A percentile compares a stretch with the other conserved stretches of the same genome.
Conservation (phyloP, 1,140 invertebrate genomes). For the Plutomurus gul region DNA sequence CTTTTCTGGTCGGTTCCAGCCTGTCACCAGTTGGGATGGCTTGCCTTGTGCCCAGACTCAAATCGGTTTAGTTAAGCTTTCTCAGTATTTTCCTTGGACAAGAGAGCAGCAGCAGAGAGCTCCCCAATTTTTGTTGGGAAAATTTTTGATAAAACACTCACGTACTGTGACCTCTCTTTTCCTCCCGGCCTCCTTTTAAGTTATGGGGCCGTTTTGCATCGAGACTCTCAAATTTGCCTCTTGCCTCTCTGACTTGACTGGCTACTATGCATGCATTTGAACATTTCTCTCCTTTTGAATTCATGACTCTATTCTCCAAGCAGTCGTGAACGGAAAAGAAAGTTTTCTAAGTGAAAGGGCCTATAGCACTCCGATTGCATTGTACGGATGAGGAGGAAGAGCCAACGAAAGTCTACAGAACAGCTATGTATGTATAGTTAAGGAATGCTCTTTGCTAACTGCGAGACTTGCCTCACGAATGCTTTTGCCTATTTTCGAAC, state of each 20-base stretch:
- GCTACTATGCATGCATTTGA: constrained; percentile 41
- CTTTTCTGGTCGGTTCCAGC: constrained; percentile 30
- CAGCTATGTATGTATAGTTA: too few species aligned
- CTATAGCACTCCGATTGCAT: background rate
- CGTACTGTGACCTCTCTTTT: constrained; percentile 49
- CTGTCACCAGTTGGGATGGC: constrained; percentile 35
- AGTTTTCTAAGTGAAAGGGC: constrained; percentile 36
- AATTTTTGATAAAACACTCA: constrained; percentile 42
- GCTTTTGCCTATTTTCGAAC: too few species aligned
- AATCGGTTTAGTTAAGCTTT: too few species aligned
- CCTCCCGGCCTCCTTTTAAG: constrained; percentile 46
- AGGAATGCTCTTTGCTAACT: too few species aligned
- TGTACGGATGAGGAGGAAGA: too few species aligned
- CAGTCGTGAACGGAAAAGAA: constrained; percentile 45
- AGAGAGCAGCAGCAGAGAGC: background rate
- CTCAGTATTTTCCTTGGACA: background rate
- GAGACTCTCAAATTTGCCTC: constrained; percentile 48
- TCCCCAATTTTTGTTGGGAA: background rate
- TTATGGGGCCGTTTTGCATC: constrained; percentile 47
- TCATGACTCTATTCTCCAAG: constrained; percentile 48
- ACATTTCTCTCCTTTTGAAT: constrained; percentile 39
- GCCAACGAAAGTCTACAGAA: too few species aligned
- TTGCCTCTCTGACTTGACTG: background rate
- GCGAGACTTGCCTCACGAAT: too few species aligned
- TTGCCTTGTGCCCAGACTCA: too few species aligned